Percentiles rank a stretch among this genome's conserved stretches.
phyloP scores from a whole-genome alignment of 1,140 invertebrate genomes.

The Caenorhabditis brenneri region DNA sequence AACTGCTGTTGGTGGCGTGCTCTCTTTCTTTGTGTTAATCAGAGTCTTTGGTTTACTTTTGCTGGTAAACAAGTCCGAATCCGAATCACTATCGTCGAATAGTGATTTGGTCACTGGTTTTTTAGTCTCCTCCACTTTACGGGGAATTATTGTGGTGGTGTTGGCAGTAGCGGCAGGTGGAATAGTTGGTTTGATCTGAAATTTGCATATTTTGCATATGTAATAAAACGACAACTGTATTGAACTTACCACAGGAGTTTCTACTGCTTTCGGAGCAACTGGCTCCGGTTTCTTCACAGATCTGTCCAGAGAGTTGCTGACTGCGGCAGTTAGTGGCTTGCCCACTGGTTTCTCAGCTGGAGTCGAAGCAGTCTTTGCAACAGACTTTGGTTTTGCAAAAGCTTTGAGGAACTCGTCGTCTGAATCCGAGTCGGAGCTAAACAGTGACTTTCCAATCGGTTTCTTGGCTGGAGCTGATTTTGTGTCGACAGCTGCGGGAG shows the following conservation, averaged over 20 bases:
- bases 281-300: neutral
- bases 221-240: neutral
- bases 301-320: neutral
- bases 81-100: constrained; percentile 21
- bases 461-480: neutral
- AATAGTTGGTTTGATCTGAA: neutral
- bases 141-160: neutral
- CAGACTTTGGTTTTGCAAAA: neutral
- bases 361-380: neutral
- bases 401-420: constrained; percentile 23
- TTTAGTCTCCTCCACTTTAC: neutral
- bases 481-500: no score
- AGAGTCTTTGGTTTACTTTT: neutral
- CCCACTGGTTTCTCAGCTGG: neutral
- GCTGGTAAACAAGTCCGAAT: neutral
- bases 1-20: neutral
- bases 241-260: neutral
- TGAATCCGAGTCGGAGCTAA: neutral
- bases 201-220: neutral
- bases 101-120: neutral
- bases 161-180: neutral
- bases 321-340: neutral
- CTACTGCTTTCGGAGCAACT: neutral
- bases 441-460: neutral
- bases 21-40: neutral